Conservation (phyloP, 1,140 invertebrate species). For the Choristoneura fumiferana region DNA sequence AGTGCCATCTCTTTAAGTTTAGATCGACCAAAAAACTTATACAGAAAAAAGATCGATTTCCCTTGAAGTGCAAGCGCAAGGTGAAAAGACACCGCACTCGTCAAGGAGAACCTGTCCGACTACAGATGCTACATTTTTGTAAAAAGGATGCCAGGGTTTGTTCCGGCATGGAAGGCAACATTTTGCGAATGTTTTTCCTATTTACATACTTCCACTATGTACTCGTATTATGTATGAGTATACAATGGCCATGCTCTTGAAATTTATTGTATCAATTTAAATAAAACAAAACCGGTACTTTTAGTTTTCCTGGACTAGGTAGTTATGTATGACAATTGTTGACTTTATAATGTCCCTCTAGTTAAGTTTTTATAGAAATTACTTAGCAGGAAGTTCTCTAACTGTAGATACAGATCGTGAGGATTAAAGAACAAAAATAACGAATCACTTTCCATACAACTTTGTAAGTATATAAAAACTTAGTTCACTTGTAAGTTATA, state of each 20-base stretch:
- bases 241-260: conserved; percentile 5
- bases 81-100: conserved; percentile 33
- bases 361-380: no score
- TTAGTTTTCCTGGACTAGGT: no score
- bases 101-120: conserved; percentile 29
- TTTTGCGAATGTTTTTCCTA: not conserved
- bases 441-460: no score
- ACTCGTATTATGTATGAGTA: no score
- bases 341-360: no score
- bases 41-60: conserved; percentile 34
- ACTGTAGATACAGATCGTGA: no score
- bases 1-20: conserved; percentile 18
- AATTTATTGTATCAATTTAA: conserved; percentile 5
- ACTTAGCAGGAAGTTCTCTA: no score
- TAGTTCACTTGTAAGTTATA: no score
- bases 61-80: conserved; percentile 35
- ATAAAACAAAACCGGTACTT: no score
- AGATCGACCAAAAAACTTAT: conserved; percentile 24
- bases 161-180: not conserved
- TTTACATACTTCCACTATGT: not conserved
- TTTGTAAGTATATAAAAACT: no score
- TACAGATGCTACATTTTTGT: not conserved
- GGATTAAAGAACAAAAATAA: no score
- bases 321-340: no score
- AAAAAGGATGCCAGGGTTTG: not conserved